A percentile compares a stretch with the other conserved stretches of the same genome.
Evolutionary conservation across 2,797 vertebrate genomes (phyloP).

Genomic region (Scarus forsteni): DNA sequence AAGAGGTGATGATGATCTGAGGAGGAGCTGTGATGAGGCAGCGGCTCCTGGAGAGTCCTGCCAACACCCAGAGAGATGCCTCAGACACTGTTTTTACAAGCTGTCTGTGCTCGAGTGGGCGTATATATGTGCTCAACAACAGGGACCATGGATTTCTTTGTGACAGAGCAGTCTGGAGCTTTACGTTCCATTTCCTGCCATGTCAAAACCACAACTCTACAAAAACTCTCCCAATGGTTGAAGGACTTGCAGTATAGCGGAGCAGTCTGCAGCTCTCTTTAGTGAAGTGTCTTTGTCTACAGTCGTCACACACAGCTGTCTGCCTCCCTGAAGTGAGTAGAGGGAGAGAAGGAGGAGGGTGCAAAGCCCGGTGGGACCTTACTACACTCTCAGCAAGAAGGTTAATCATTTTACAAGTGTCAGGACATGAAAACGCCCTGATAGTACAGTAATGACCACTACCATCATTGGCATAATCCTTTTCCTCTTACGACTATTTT

Average conservation of each 20-base stretch:
- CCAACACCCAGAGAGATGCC: constrained; percentile 62
- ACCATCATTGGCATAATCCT: constrained; percentile 64
- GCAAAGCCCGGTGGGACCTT: constrained; percentile 55
- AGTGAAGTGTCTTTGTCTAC: constrained; percentile 51
- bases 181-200: constrained; percentile 54
- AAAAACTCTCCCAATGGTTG: constrained; percentile 35
- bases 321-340: constrained; percentile 27
- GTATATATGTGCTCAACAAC: constrained; percentile 56
- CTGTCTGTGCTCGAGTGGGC: constrained; percentile 58
- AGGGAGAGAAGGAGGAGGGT: not conserved
- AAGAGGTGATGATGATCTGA: constrained; percentile 64
- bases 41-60: constrained; percentile 58
- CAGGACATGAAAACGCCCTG: constrained; percentile 60
- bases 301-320: constrained; percentile 47
- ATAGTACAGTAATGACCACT: constrained; percentile 61
- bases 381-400: constrained; percentile 40
- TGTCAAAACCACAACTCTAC: constrained; percentile 42
- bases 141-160: constrained; percentile 56
- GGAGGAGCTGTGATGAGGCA: constrained; percentile 52
- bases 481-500: constrained; percentile 54
- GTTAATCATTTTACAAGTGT: constrained; percentile 80
- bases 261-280: not conserved
- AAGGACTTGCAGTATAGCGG: not conserved
- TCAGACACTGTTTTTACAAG: constrained; percentile 53
- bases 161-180: constrained; percentile 46